These are phyloP conservation scores for Salpingus planirostris DNA, from an alignment of 2,888 invertebrate genomes.

Conservation along the genomic window DNA sequence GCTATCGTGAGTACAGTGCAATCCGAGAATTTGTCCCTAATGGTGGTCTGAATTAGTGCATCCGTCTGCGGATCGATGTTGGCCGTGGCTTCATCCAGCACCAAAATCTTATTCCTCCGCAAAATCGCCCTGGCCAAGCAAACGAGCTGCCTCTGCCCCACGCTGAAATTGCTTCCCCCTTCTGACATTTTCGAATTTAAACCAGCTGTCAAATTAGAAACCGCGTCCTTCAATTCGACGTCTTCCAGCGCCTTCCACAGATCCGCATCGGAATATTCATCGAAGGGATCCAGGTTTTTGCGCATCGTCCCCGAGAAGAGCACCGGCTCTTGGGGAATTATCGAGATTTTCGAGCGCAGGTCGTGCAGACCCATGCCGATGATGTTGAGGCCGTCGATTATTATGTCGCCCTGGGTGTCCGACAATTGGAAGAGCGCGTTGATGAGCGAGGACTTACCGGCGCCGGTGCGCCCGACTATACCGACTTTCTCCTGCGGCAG, in stretches of 20 bases:
- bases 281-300: slow-evolving; percentile 85
- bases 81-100: slow-evolving; percentile 65
- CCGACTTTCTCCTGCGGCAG: slow-evolving; percentile 65
- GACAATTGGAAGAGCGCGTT: slow-evolving; percentile 61
- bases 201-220: slow-evolving; percentile 44
- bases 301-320: slow-evolving; percentile 77
- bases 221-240: slow-evolving; percentile 61
- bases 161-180: slow-evolving; percentile 46
- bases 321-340: slow-evolving; percentile 54
- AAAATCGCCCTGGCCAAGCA: slow-evolving; percentile 58
- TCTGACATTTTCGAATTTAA: slow-evolving; percentile 46
- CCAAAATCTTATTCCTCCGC: slow-evolving; percentile 38
- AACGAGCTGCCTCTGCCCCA: slow-evolving; percentile 56
- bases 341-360: slow-evolving; percentile 46
- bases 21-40: slow-evolving; percentile 61
- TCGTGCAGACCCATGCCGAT: slow-evolving; percentile 45
- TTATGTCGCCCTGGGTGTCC: slow-evolving; percentile 47
- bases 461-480: slow-evolving; percentile 76
- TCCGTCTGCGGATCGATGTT: slow-evolving; percentile 75
- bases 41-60: slow-evolving; percentile 65
- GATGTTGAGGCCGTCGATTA: slow-evolving; percentile 53
- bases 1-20: slow-evolving; percentile 80
- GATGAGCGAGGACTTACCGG: slow-evolving; percentile 64
- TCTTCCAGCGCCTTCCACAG: slow-evolving; percentile 80
- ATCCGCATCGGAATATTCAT: slow-evolving; percentile 59